Evolutionary conservation across 2,113 vertebrate genomes (phyloP), one percentile per base, ranked within the genome.

Genomic region (Varanus salvator): DNA sequence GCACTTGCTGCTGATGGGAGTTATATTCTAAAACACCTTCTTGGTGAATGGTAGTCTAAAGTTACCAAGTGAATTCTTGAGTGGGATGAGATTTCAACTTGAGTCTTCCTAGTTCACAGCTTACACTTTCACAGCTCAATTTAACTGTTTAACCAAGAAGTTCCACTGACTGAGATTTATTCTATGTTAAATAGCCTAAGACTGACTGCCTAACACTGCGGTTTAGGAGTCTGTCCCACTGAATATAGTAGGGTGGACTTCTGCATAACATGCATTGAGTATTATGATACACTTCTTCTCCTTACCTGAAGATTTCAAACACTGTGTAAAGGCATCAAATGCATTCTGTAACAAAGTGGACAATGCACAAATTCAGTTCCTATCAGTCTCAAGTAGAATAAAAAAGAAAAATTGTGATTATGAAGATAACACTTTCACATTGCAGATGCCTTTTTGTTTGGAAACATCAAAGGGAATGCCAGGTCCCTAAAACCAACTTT

Each of bases 1-100:
- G 38, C 38, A 44, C 38, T 44, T 57, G 54, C 54, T 57, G 54
- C 7, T 57, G 54, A 57, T 57, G 54, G 54, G 54, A 57, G 14
- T 5, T 44, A 57, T 57, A 57, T 8, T 57, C 54, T 14, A 57
- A 57, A 8, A 57, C 54, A 57, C 14, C 54, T 57, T 12, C 57
- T 60, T 60, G 60, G 15, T 15, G 60, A 64, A 64, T 15, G 60
- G 15, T 64, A 19, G 60, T 14, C 23, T 77, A n/a, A 31, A 2
- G 0, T 5, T 6, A 25, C 8, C 29, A 66, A 0, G 3, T 0
- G 0, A 38, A 38, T 89, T 60, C 15, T 38, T 83, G 17, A 15
- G 2, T 84, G 27, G 1, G 3, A 9, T 78, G 29, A 68, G 2
- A 83, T 48, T 19, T 82, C 14, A 60, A 83, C n/a, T 11, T 25